Conservation (phyloP, 2,797 vertebrate genomes). For the Tenualosa thibaudeaui region DNA sequence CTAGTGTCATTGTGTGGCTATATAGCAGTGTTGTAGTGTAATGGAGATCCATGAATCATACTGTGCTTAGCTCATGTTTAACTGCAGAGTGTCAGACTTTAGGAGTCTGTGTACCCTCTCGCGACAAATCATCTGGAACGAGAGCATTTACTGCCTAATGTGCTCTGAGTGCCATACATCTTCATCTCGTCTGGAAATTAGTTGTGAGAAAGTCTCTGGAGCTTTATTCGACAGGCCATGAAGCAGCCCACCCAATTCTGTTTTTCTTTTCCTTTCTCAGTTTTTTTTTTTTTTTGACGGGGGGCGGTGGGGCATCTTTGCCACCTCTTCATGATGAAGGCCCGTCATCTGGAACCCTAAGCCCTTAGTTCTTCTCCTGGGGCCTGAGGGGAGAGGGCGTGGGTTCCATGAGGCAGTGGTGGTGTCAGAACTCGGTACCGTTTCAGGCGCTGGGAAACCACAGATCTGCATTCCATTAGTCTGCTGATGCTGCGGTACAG, state of each 20-base stretch:
- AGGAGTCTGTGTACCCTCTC: not conserved
- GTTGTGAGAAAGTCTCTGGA: not conserved
- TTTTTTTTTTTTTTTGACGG: not conserved
- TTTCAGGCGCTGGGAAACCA: constrained; percentile 31
- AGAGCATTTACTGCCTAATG: not conserved
- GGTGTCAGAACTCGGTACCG: constrained; percentile 5
- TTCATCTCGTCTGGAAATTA: not conserved
- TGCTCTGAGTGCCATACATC: not conserved
- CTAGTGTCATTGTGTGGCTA: not conserved
- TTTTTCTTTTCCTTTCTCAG: not conserved
- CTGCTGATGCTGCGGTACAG: constrained; percentile 30
- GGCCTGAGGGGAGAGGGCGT: not conserved
- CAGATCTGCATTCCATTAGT: constrained; percentile 40
- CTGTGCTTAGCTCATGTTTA: not conserved
- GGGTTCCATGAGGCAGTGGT: not conserved
- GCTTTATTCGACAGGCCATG: not conserved
- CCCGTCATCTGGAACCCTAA: not conserved
- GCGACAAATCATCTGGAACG: not conserved
- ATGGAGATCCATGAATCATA: not conserved
- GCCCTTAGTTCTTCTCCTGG: not conserved
- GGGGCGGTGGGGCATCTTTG: not conserved
- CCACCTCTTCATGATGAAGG: constrained; percentile 3
- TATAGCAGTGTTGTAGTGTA: not conserved
- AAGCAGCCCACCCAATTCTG: constrained; percentile 17
- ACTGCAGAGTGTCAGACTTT: not conserved